These are phyloP conservation scores for Oreotrochilus melanogaster DNA, from an alignment of 2,113 vertebrate species.

Conservation along the genomic window DNA sequence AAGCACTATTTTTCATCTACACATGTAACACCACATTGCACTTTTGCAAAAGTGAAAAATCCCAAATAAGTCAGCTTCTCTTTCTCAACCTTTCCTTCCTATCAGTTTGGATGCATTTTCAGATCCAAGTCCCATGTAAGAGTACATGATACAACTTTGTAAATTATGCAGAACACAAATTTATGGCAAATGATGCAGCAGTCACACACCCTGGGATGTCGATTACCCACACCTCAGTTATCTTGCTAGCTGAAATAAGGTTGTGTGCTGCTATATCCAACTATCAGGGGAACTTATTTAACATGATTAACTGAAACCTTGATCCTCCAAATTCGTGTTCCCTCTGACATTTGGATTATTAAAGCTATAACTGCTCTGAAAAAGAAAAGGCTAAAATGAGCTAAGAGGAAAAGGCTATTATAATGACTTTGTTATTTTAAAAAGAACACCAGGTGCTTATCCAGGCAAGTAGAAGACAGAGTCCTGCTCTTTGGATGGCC, in stretches of 20 bases:
- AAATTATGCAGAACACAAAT: not conserved
- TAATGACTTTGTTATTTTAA: slow-evolving; percentile 18
- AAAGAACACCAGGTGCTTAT: not conserved
- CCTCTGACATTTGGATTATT: slow-evolving; percentile 58
- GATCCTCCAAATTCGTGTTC: slow-evolving; percentile 26
- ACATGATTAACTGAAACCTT: slow-evolving; percentile 51
- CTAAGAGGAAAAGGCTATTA: slow-evolving; percentile 15
- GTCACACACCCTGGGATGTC: not conserved
- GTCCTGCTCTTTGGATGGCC: not conserved
- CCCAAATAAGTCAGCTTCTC: not conserved
- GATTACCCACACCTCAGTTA: not conserved
- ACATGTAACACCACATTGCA: not conserved
- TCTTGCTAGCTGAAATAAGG: slow-evolving; percentile 2
- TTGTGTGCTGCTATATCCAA: not conserved
- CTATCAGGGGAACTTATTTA: slow-evolving; percentile 54
- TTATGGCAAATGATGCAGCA: not conserved
- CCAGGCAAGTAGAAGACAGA: not conserved
- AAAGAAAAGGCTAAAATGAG: slow-evolving; percentile 51
- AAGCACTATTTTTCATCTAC: not conserved
- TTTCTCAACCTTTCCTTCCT: not conserved
- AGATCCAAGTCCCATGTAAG: not conserved
- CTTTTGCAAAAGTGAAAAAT: not conserved
- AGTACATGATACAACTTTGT: fast-evolving
- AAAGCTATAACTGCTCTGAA: slow-evolving; percentile 15
- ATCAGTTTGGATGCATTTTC: not conserved